Evolutionary conservation across 1,140 invertebrate species (phyloP), one percentile per base, ranked within the genome.

Genomic region (Myzus persicae): DNA sequence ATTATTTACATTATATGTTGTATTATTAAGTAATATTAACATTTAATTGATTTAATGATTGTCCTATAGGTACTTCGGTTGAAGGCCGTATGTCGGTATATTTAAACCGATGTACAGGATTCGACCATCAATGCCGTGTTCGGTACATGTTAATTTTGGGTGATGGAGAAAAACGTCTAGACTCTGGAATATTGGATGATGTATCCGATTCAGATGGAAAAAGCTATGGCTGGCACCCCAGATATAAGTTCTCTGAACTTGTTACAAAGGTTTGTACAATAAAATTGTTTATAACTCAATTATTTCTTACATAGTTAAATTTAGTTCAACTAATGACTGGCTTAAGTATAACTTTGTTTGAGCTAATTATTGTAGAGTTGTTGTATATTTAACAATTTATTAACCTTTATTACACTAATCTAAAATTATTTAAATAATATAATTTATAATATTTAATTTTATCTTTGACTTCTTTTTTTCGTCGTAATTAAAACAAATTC

Each of bases 41-140:
- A n/a, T 76, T n/a, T 14, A 67, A 67, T 67, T 67, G 4, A 14
- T 67, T 76, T 76, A 18, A 76, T n/a, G 6, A n/a, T n/a, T 40
- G 1, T 26, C 11, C 3, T 48, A 31, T 42, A 93, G 91, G 91
- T 84, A 85, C 46, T 31, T 93, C 91, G 4, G 46, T 76, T 40
- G 96, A 97, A 31, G 95, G 96, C 81, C 94, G 96, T 94, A 94
- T 97, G 94, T 95, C 96, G 94, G 95, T 97, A 22, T 97, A 97
- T 93, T 95, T 98, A 38, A 96, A 97, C 94, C 96, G 98, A 81
- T 96, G 98, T 91, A 98, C 97, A 8, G 97, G 97, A 18, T 98
- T 98, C 94, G 97, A 98, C 94, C 97, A 98, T 94, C 96, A 97
- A 44, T 98, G 97, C 95, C 96, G 97, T 54, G 97, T 98, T 0